Conservation (phyloP, 2,797 vertebrate species). For the Rhinogobio ventralis region DNA sequence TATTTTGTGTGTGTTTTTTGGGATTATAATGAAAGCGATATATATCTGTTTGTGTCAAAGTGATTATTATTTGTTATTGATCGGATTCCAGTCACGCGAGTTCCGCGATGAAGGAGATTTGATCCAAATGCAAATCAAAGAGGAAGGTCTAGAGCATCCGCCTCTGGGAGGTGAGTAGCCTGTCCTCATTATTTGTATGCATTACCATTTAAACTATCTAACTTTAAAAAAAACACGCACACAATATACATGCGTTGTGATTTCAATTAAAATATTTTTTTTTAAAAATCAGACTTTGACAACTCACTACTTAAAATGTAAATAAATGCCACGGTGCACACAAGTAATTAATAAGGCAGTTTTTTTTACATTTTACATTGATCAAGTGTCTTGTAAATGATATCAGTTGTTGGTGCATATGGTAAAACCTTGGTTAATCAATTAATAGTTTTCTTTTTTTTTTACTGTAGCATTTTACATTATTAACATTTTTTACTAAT, state of each 20-base stretch:
- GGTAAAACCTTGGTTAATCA: too few species aligned
- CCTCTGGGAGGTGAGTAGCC: conserved; percentile 7
- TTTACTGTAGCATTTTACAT: not conserved
- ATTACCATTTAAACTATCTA: not conserved
- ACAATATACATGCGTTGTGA: not conserved
- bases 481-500: too few species aligned
- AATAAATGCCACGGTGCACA: not conserved
- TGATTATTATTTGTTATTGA: not conserved
- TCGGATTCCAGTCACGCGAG: not conserved
- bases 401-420: too few species aligned
- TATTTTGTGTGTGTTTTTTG: not conserved
- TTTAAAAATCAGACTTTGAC: not conserved
- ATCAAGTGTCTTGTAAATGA: too few species aligned
- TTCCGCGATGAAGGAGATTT: conserved; percentile 7
- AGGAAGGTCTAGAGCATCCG: conserved; percentile 31
- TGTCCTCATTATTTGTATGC: not conserved
- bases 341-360: not conserved
- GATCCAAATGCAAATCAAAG: conserved; percentile 32
- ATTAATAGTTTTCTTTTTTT: too few species aligned
- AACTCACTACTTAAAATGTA: not conserved
- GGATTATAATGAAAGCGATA: too few species aligned
- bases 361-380: too few species aligned
- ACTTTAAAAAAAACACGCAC: not conserved
- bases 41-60: not conserved
- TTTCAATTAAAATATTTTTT: too few species aligned